These are phyloP conservation scores for Ladona fulva DNA, from an alignment of 1,140 invertebrate genomes.

Conservation along the genomic window DNA sequence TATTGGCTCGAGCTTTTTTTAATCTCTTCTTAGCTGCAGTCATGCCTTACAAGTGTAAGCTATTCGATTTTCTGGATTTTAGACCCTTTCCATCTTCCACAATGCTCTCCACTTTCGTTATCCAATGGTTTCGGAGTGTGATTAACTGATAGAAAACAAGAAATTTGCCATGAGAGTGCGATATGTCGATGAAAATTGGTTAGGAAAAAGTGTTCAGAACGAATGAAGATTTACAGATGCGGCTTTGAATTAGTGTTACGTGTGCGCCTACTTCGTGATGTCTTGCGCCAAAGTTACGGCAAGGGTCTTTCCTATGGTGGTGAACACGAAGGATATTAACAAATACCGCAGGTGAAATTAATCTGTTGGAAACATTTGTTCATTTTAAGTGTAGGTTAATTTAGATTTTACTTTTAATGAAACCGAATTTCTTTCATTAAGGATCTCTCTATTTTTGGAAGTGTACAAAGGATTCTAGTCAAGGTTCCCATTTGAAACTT, in stretches of 20 bases:
- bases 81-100: not conserved
- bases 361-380: not conserved
- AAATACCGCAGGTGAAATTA: not conserved
- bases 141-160: not conserved
- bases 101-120: too few relatives aligned
- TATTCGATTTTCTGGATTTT: constrained; percentile 2
- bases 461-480: too few relatives aligned
- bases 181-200: too few relatives aligned
- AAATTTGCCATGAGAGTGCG: not conserved
- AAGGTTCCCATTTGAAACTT: too few relatives aligned
- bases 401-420: too few relatives aligned
- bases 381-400: too few relatives aligned
- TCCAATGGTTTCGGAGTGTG: not conserved
- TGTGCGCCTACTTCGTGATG: not conserved
- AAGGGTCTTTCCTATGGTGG: not conserved
- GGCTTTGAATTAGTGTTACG: not conserved
- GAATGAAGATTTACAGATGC: too few relatives aligned
- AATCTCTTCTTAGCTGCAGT: constrained; percentile 5
- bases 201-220: too few relatives aligned
- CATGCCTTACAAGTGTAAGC: not conserved
- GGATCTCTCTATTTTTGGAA: too few relatives aligned
- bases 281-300: constrained; percentile 3
- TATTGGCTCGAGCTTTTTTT: not conserved
- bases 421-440: too few relatives aligned
- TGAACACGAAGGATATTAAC: not conserved